A percentile compares a stretch with the other conserved stretches of the same genome.
phyloP scores from a whole-genome alignment of 2,113 vertebrate genomes.

The Athene cunicularia region DNA sequence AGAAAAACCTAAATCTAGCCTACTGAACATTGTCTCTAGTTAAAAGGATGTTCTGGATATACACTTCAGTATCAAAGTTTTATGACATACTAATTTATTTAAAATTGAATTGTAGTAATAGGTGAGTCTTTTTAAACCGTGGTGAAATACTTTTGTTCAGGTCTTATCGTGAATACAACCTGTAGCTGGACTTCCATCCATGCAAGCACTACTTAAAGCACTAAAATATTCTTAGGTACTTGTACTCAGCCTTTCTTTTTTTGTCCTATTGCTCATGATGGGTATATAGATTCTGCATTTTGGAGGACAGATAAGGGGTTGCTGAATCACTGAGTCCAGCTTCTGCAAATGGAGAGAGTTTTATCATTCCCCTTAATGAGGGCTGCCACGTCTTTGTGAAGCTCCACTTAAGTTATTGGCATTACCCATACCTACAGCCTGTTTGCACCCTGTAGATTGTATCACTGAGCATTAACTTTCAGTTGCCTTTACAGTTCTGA shows the following conservation, averaged over 20 bases:
- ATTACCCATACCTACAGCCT: neutral
- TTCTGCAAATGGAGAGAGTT: neutral
- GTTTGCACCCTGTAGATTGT: neutral
- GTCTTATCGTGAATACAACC: accelerated
- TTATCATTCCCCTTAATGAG: neutral
- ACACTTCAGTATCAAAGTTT: neutral
- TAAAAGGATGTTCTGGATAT: neutral
- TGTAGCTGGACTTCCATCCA: neutral
- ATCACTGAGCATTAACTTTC: neutral
- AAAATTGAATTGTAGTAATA: accelerated
- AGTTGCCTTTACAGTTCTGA: neutral
- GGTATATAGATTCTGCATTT: neutral
- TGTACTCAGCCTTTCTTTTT: neutral
- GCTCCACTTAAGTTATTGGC: neutral
- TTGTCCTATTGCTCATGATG: accelerated
- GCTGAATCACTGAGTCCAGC: neutral
- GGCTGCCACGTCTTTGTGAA: accelerated
- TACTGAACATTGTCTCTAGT: neutral
- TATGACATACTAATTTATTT: neutral
- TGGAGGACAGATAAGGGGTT: neutral
- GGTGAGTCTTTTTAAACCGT: neutral
- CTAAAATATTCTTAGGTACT: neutral
- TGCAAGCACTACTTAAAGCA: neutral
- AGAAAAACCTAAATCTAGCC: neutral
- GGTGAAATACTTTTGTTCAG: neutral